Conservation (phyloP, 2,113 vertebrate genomes). For the Halcyon senegalensis region DNA sequence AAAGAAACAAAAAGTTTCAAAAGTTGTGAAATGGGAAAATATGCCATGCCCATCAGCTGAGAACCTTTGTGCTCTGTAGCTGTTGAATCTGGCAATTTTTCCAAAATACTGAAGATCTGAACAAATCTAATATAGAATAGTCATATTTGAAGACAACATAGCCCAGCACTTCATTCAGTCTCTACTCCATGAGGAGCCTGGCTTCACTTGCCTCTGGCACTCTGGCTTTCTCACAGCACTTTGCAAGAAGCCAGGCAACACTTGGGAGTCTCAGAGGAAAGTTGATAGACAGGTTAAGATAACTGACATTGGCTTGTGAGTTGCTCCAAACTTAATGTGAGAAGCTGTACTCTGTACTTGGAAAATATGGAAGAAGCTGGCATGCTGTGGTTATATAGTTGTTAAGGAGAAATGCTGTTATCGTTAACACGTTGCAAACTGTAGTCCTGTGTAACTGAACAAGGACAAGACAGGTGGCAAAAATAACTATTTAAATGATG, state of each 20-base stretch:
- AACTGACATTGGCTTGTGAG: neutral
- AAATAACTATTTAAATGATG: neutral
- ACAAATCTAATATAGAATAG: neutral
- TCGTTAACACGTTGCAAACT: neutral
- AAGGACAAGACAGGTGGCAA: neutral
- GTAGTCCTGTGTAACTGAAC: neutral
- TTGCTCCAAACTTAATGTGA: neutral
- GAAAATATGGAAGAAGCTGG: neutral
- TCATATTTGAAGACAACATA: neutral
- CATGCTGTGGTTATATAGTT: neutral
- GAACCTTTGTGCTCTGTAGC: neutral
- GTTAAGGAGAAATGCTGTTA: neutral
- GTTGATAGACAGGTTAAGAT: neutral
- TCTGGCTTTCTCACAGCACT: neutral
- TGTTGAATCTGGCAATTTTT: neutral
- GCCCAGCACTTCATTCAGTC: neutral
- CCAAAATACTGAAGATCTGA: neutral
- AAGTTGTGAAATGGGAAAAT: neutral
- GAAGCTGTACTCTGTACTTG: neutral
- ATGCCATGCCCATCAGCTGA: rapidly evolving
- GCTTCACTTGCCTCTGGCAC: neutral
- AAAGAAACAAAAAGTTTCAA: neutral
- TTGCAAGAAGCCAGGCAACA: neutral
- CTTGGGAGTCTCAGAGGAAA: neutral
- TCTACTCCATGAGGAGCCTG: neutral